Base-by-base conservation (phyloP, 1,140 invertebrate genomes). In the Procambarus clarkii region DNA sequence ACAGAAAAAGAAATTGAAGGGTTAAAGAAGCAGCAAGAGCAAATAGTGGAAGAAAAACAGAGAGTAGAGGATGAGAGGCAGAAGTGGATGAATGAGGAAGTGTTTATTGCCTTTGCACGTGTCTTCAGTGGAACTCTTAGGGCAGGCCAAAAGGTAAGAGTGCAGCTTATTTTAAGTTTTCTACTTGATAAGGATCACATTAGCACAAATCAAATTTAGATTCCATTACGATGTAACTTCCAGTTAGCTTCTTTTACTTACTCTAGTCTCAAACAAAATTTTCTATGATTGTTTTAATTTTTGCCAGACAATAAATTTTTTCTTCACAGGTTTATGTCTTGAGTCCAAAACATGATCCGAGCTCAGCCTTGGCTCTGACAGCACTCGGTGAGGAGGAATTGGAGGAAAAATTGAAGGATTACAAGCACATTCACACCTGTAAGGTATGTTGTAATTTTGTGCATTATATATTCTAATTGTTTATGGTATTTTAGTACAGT, bases 51-150 rank as follows among this genome's bases (percentile, higher is more conserved):
- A 60, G 94, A 95, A 88, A 88, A 79, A 77, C 91, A 50, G 18
- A 85, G 91, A 3, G 93, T 91, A 93, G 94, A 92, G 92, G 93
- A 85, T 94, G 95, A 94, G 93, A 92, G 94, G 50, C 94, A 94
- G 9, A 85, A 76, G 64, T 93, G 94, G 64, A 93, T 95, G 81
- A 94, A 95, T 86, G 96, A 97, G 88, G 96, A 96, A 92, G 96
- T 96, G 87, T 97, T 99, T 94, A 95, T 99, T 91, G 99, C 98
- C 2, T 98, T 99, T 95, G 98, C 98, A 24, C 95, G 98, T 93
- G 96, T 99, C 60, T 99, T 98, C 94, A 99, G 98, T 94, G 98
- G 99, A 11, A 97, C 95, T 80, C 93, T 99, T 9, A 96, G 94
- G 88, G 96, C 96, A 93, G 98, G 98, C n/a, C 96, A 97, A 93